Evolutionary conservation across 2,113 vertebrate genomes (phyloP).

Genomic region (Uropsilus gracilis): DNA sequence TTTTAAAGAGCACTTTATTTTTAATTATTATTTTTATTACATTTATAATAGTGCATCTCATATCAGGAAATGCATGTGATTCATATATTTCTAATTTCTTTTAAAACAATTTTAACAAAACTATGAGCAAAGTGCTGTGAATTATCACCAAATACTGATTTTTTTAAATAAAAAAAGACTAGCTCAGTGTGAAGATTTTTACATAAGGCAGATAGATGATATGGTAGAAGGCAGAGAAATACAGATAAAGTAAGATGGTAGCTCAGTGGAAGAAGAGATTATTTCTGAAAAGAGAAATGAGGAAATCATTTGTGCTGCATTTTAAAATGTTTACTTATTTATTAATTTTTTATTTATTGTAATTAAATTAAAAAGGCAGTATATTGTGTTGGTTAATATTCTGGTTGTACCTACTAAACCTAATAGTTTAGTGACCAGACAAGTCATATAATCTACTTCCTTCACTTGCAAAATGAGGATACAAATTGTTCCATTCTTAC

Average conservation of each 20-base stretch:
- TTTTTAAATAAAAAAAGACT: background rate
- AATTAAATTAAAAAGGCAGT: background rate
- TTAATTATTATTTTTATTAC: conserved; percentile 43
- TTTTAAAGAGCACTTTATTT: conserved; percentile 25
- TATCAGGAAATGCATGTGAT: background rate
- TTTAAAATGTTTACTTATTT: background rate
- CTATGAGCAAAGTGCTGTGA: background rate
- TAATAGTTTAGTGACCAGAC: background rate
- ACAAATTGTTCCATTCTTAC: background rate
- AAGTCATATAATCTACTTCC: background rate
- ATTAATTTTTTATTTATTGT: background rate
- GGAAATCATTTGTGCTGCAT: background rate
- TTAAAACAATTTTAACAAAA: background rate
- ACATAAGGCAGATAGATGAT: background rate
- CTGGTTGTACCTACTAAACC: background rate
- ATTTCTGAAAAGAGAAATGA: background rate
- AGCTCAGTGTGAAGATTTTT: background rate
- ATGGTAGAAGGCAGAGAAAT: background rate
- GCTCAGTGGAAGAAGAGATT: background rate
- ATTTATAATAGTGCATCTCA: background rate
- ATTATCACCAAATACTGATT: background rate
- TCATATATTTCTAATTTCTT: background rate
- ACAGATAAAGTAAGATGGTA: background rate
- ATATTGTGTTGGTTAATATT: background rate
- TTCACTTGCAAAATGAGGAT: background rate